phyloP scores from a whole-genome alignment of 30 jellyfish, hydroid and myxozoan species.

The Hydractinia echinata region DNA sequence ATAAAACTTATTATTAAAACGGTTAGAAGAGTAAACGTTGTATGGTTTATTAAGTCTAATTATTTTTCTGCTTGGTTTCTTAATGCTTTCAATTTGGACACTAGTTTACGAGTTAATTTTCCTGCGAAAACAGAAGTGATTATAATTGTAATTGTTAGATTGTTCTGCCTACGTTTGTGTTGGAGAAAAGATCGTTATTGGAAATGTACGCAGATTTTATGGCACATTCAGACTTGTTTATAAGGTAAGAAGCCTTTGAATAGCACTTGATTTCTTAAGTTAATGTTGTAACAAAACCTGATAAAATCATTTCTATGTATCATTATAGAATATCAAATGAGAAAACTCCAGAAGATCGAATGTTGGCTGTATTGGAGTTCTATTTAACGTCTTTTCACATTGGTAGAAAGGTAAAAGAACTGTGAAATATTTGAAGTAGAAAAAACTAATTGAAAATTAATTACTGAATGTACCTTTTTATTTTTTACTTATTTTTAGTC shows the following conservation, averaged over 20 bases:
- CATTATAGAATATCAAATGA: constrained; percentile 53
- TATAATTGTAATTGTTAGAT: constrained; percentile 38
- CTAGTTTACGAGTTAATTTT: too few species aligned
- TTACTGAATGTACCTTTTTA: background rate
- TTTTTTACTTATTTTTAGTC: constrained; percentile 37
- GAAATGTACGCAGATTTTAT: constrained; percentile 98
- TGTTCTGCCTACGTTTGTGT: constrained; percentile 82
- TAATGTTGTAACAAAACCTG: too few species aligned
- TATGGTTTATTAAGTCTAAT: too few species aligned
- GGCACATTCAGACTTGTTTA: constrained; percentile 65
- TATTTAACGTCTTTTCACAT: constrained; percentile 86
- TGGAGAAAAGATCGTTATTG: constrained; percentile 87
- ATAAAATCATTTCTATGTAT: background rate
- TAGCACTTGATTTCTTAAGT: too few species aligned
- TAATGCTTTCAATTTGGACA: too few species aligned
- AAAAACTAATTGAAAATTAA: background rate
- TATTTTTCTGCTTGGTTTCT: too few species aligned
- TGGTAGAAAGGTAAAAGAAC: constrained; percentile 64
- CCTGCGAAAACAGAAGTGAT: background rate
- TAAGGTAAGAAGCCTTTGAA: constrained; percentile 39
- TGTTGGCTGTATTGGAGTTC: constrained; percentile 91
- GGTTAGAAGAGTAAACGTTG: too few species aligned
- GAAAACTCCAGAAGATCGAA: constrained; percentile 70
- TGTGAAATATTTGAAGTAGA: background rate
- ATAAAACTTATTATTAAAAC: too few species aligned